Percentiles rank a stretch among this genome's conserved stretches.
Evolutionary conservation across 2,113 vertebrate genomes (phyloP).

Genomic region (Elephantulus edwardii): DNA sequence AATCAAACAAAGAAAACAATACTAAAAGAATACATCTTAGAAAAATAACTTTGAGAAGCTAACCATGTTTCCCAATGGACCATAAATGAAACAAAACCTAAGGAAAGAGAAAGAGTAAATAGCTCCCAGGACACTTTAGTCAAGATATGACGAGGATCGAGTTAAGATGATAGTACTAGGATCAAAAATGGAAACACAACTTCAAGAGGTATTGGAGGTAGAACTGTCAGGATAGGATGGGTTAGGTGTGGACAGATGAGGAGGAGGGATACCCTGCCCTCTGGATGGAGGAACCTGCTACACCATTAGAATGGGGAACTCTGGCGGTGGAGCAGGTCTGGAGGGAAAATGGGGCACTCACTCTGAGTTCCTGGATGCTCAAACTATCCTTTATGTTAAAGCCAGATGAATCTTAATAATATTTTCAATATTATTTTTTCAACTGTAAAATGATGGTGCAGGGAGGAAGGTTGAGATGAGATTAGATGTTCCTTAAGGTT

Average conservation of each 20-base stretch:
- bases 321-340: neutral
- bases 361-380: neutral
- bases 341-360: neutral
- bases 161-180: neutral
- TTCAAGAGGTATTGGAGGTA: neutral
- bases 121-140: neutral
- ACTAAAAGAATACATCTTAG: neutral
- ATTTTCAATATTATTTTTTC: constrained; percentile 20
- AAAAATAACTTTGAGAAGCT: neutral
- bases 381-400: neutral
- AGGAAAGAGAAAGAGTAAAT: neutral
- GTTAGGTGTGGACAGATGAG: neutral
- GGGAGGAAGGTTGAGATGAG: constrained; percentile 44
- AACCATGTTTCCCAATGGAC: neutral
- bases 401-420: neutral
- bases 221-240: neutral
- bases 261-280: neutral
- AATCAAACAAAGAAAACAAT: neutral
- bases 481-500: constrained; percentile 62
- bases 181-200: rapidly evolving
- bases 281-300: rapidly evolving
- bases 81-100: neutral
- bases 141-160: neutral
- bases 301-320: neutral
- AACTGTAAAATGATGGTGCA: neutral